phyloP scores from a whole-genome alignment of 2,113 vertebrate genomes.

The Megalops atlanticus region DNA sequence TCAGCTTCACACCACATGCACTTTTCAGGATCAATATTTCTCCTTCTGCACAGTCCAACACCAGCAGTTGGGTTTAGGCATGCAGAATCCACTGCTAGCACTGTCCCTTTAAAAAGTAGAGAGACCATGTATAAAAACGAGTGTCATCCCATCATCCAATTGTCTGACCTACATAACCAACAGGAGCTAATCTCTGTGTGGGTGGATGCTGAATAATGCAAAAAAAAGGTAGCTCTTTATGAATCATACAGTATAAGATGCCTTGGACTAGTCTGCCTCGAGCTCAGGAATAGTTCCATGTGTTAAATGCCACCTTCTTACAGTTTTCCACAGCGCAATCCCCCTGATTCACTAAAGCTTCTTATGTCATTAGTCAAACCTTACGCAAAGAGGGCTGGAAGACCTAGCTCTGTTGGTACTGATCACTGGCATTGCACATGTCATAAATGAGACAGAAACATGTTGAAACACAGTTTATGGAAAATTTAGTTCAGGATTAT shows the following conservation, averaged over 20 bases:
- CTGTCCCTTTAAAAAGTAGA: constrained; percentile 46
- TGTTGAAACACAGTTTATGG: too few relatives aligned
- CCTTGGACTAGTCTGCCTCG: constrained; percentile 56
- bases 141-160: constrained; percentile 67
- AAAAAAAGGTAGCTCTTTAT: constrained; percentile 70
- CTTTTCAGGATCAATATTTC: constrained; percentile 9
- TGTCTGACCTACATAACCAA: constrained; percentile 72
- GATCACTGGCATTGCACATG: too few relatives aligned
- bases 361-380: background rate
- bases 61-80: constrained; percentile 20
- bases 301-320: constrained; percentile 17
- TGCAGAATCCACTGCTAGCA: constrained; percentile 32
- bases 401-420: background rate
- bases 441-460: background rate
- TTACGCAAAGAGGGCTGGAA: background rate
- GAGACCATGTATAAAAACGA: constrained; percentile 55
- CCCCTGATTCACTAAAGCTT: background rate
- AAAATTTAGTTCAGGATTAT: too few relatives aligned
- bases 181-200: constrained; percentile 68
- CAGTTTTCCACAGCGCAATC: background rate
- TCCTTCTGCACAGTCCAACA: constrained; percentile 32
- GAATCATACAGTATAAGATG: constrained; percentile 64
- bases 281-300: constrained; percentile 43
- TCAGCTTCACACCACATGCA: background rate
- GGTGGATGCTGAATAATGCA: constrained; percentile 72